Conservation (phyloP, 2,797 vertebrate species). For the Myotis daubentonii region DNA sequence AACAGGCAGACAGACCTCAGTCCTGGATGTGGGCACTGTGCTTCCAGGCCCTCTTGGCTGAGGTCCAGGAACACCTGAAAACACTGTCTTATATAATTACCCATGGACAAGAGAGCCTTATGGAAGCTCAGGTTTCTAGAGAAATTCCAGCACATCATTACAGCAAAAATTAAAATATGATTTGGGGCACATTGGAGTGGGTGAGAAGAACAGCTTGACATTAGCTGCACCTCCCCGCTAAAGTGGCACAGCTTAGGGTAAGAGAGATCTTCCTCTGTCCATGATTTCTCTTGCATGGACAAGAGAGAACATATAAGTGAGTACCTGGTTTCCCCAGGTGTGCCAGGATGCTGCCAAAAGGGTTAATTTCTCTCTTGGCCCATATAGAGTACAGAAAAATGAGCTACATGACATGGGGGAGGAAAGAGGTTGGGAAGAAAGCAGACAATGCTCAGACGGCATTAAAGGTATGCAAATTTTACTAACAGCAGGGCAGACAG, state of each 20-base stretch:
- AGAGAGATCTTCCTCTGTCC: background rate
- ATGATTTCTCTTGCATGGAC: background rate
- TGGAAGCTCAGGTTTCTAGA: background rate
- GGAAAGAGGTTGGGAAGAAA: background rate
- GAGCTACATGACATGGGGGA: background rate
- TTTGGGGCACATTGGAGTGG: background rate
- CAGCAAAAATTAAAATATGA: background rate
- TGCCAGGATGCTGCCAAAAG: background rate
- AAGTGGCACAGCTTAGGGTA: background rate
- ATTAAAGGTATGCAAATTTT: background rate
- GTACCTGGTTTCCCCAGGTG: background rate
- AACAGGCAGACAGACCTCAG: background rate
- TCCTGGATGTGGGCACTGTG: background rate
- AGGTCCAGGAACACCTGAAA: background rate
- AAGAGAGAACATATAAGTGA: background rate
- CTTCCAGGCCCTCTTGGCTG: background rate
- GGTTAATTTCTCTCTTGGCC: too few species aligned
- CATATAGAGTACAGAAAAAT: background rate
- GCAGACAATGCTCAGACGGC: background rate
- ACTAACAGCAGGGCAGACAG: background rate
- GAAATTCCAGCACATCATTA: background rate
- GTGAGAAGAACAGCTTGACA: background rate
- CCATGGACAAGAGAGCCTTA: background rate
- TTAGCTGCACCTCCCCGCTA: background rate
- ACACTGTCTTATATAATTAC: background rate